Percentiles rank a stretch among this genome's conserved stretches.
phyloP scores from a whole-genome alignment of 2,888 invertebrate genomes.

The Hirtodrosophila trivittata region DNA sequence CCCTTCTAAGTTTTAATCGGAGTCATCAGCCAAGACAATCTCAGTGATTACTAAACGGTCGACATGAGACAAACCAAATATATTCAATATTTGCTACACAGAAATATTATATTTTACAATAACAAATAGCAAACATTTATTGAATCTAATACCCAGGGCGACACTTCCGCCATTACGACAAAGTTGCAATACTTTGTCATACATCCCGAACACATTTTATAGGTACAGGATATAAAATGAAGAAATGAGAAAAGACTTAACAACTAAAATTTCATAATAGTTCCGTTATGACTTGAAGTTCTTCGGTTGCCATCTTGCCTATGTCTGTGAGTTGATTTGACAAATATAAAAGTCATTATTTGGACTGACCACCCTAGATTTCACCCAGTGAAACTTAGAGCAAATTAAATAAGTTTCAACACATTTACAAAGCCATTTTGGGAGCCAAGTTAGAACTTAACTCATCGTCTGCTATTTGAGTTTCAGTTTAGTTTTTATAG shows the following conservation, averaged over 20 bases:
- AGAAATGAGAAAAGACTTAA: background rate
- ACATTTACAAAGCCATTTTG: slow-evolving; percentile 77
- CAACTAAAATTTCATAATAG: slow-evolving; percentile 16
- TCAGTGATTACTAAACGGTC: no score
- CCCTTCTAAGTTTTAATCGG: no score
- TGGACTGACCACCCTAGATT: slow-evolving; percentile 5
- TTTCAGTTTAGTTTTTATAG: slow-evolving; percentile 73
- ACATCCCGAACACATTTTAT: no score
- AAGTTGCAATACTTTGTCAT: no score
- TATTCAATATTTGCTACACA: no score
- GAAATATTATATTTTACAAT: no score
- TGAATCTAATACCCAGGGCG: no score
- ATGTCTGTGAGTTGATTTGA: slow-evolving; percentile 45
- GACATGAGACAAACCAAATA: no score
- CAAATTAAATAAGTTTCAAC: slow-evolving; percentile 78
- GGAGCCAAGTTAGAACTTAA: slow-evolving; percentile 53
- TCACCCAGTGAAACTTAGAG: slow-evolving; percentile 52
- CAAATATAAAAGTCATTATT: slow-evolving; percentile 56
- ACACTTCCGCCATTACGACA: no score
- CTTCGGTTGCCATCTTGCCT: background rate
- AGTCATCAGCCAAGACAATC: no score
- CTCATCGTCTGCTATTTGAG: slow-evolving; percentile 62
- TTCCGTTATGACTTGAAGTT: slow-evolving; percentile 38
- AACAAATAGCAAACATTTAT: no score
- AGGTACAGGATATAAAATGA: no score